Evolutionary conservation across 2,888 invertebrate genomes (phyloP), one percentile per base, ranked within the genome.

Genomic region (Sinopyrophorus schimmeli): DNA sequence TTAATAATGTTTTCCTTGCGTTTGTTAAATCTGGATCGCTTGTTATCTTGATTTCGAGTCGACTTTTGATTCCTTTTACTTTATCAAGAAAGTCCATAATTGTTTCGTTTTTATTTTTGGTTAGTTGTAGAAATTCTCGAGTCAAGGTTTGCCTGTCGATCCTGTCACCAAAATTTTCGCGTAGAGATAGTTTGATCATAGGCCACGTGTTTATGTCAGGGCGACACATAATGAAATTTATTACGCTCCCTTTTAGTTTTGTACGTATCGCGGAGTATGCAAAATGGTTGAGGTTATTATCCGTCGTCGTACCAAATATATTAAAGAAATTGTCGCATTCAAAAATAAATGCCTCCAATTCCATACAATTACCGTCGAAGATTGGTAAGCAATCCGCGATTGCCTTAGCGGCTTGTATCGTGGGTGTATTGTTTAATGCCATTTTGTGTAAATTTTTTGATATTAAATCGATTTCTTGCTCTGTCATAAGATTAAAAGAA

Each of bases 331-430:
- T 18, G n/a, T 34, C 42, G 12, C 15, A 11, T 26, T 5, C 14
- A 9, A 26, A 34, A 5, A 26, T 43, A 26, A 43, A 43, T 12
- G 7, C 11, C 27, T 43, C 34, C 12, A 34, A 12, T 10, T 42
- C 34, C 3, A 11, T 5, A n/a, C 9, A 16, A 32, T 26, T 7
- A 10, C 37, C 37, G 12, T n/a, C 9, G 21, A 37, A 44, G 10
- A 17, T 26, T 5, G 37, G 35, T 3, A 44, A n/a, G 9, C 20
- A 28, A 28, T 37, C 28, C 10, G 44, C 44, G 21, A 44, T 37
- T 7, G 26, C 44, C 38, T 46, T 46, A 9, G 37, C 37, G 4
- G 44, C 37, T 38, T 30, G 37, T 15, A 46, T 27, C 9, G 27
- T 35, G 26, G 26, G 32, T 7, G 16, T 21, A 38, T n/a, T n/a